A percentile compares a stretch with the other conserved stretches of the same genome.
Evolutionary conservation across 1,140 invertebrate species (phyloP).

Genomic region (Homalodisca vitripennis): DNA sequence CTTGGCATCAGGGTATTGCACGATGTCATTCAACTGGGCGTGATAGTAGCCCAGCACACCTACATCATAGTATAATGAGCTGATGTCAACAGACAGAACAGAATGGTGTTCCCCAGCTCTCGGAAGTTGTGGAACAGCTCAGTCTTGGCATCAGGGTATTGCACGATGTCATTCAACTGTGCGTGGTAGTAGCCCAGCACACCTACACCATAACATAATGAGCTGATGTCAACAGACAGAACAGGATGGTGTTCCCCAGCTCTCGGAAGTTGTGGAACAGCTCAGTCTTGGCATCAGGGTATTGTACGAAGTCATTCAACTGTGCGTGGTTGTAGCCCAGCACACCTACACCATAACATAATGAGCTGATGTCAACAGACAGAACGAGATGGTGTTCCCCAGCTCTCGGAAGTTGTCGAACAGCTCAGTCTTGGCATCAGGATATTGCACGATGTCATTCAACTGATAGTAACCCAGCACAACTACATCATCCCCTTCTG

Average conservation of each 20-base stretch:
- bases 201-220: too few species aligned
- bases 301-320: constrained; percentile 94
- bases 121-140: constrained; percentile 97
- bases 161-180: constrained; percentile 93
- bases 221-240: constrained; percentile 92
- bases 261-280: constrained; percentile 96
- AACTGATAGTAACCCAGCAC: constrained; percentile 95
- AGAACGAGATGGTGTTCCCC: constrained; percentile 96
- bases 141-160: constrained; percentile 95
- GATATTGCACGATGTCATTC: constrained; percentile 96
- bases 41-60: constrained; percentile 96
- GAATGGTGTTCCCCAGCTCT: constrained; percentile 94
- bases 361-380: too few species aligned
- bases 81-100: constrained; percentile 94
- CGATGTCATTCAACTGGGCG: constrained; percentile 93
- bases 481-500: too few species aligned
- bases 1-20: constrained; percentile 95
- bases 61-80: too few species aligned
- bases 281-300: constrained; percentile 95
- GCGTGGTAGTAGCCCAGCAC: constrained; percentile 96
- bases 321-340: constrained; percentile 96
- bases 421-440: constrained; percentile 93
- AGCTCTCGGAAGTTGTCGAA: constrained; percentile 96
- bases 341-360: too few species aligned
- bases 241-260: constrained; percentile 95